Evolutionary conservation across 2,888 invertebrate genomes (phyloP).

Genomic region (Mellilla xanthometata): DNA sequence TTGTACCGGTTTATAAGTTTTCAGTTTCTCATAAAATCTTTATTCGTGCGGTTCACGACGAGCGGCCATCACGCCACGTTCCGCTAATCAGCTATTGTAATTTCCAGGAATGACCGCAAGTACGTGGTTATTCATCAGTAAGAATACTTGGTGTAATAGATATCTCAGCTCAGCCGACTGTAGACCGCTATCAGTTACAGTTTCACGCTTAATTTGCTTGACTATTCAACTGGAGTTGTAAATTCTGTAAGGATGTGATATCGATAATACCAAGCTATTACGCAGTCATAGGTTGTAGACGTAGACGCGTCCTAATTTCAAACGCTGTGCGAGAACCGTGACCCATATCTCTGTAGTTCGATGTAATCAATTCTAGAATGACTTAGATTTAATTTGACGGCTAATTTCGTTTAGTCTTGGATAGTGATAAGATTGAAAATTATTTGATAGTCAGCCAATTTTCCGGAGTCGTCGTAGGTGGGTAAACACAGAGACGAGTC

Average conservation of each 20-base stretch:
- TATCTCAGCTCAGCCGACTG: constrained; percentile 20
- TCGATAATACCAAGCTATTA: neutral
- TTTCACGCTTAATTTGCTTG: constrained; percentile 26
- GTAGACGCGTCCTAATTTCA: too few relatives aligned
- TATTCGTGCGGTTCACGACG: constrained; percentile 5
- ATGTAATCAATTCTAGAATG: constrained; percentile 24
- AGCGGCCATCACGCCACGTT: constrained; percentile 5
- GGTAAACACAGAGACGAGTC: constrained; percentile 26
- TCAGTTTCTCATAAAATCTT: neutral
- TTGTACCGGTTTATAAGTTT: too few relatives aligned
- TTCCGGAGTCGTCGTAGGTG: constrained; percentile 32
- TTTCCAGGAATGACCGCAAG: constrained; percentile 43
- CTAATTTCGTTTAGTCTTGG: constrained; percentile 48
- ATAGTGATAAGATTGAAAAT: constrained; percentile 47
- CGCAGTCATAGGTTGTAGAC: too few relatives aligned
- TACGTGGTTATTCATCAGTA: constrained; percentile 32
- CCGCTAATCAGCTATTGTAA: constrained; percentile 16
- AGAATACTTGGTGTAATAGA: constrained; percentile 30
- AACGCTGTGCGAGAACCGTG: constrained; percentile 13
- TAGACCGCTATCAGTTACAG: constrained; percentile 20
- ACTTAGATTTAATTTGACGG: constrained; percentile 40
- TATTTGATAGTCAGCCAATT: constrained; percentile 55
- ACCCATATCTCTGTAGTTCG: constrained; percentile 20
- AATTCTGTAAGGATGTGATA: neutral
- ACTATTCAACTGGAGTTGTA: constrained; percentile 7